phyloP scores from a whole-genome alignment of 2,797 vertebrate species.

The Manis pentadactyla region DNA sequence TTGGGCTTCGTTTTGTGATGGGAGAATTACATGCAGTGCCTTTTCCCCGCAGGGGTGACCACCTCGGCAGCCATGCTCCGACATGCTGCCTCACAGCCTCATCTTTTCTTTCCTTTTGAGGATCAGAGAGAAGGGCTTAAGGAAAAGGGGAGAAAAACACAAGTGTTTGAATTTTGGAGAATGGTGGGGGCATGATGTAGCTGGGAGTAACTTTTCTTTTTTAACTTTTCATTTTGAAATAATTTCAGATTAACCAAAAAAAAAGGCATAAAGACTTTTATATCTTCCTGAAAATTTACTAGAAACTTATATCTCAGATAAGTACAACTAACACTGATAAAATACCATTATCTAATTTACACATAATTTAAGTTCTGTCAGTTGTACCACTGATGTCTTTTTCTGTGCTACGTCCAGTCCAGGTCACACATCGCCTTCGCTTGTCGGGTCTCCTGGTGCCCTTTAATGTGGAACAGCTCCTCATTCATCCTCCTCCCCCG shows the following conservation, averaged over 20 bases:
- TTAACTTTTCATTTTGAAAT: background rate
- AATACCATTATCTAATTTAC: background rate
- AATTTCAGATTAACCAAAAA: background rate
- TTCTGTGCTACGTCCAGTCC: background rate
- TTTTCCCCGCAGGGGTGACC: background rate
- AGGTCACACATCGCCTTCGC: background rate
- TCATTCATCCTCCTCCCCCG: background rate
- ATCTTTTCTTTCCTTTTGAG: background rate
- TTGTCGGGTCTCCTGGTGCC: background rate
- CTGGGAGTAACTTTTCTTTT: background rate
- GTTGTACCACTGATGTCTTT: background rate
- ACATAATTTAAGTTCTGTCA: background rate
- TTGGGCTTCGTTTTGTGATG: background rate
- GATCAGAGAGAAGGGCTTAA: background rate
- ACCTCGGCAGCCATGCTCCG: background rate
- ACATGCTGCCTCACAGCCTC: fast-evolving
- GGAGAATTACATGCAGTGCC: background rate
- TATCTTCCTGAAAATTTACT: background rate
- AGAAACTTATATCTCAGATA: background rate
- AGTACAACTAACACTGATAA: background rate
- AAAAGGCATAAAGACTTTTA: background rate
- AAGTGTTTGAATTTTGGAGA: background rate
- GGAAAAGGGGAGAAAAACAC: background rate
- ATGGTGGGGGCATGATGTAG: too few relatives aligned
- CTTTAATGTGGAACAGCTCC: background rate